phyloP scores from a whole-genome alignment of 1,140 invertebrate genomes.

The Atta cephalotes region DNA sequence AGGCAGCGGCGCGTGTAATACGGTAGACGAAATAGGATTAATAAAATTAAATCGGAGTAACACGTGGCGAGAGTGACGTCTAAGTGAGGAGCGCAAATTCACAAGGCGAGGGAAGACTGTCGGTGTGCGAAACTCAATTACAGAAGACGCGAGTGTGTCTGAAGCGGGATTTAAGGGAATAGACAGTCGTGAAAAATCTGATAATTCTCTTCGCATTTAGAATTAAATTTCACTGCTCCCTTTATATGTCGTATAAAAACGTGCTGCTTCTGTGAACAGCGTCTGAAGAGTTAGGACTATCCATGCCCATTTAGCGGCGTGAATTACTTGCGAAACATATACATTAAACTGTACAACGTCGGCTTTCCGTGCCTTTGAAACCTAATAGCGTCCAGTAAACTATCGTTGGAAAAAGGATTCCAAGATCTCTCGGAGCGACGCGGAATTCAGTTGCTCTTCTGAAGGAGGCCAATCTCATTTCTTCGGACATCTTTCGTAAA shows the following conservation, averaged over 20 bases:
- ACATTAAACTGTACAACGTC: conserved; percentile 15
- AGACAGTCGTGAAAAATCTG: background rate
- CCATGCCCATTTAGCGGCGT: conserved; percentile 18
- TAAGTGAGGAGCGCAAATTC: conserved; percentile 1
- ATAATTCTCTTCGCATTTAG: conserved; percentile 7
- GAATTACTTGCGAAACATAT: conserved; percentile 34
- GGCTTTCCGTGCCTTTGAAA: conserved; percentile 48
- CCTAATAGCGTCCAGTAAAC: background rate
- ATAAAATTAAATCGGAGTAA: conserved; percentile 44
- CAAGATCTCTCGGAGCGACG: background rate
- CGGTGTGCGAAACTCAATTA: conserved; percentile 33
- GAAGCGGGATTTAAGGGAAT: conserved; percentile 23
- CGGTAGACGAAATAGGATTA: conserved; percentile 36
- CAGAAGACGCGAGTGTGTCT: conserved; percentile 31
- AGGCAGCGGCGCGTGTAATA: conserved; percentile 1
- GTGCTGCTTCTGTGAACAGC: conserved; percentile 14
- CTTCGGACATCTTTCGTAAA: background rate
- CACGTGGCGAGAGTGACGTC: conserved; percentile 7
- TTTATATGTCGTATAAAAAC: conserved; percentile 19
- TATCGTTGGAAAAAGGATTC: background rate
- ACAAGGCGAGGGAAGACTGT: conserved; percentile 7
- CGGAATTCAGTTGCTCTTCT: background rate
- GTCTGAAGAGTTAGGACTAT: conserved; percentile 4
- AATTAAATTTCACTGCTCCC: background rate
- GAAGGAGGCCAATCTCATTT: background rate